phyloP scores from a whole-genome alignment of 92 coral and sea anemone genomes.

The Paramuricea clavata region DNA sequence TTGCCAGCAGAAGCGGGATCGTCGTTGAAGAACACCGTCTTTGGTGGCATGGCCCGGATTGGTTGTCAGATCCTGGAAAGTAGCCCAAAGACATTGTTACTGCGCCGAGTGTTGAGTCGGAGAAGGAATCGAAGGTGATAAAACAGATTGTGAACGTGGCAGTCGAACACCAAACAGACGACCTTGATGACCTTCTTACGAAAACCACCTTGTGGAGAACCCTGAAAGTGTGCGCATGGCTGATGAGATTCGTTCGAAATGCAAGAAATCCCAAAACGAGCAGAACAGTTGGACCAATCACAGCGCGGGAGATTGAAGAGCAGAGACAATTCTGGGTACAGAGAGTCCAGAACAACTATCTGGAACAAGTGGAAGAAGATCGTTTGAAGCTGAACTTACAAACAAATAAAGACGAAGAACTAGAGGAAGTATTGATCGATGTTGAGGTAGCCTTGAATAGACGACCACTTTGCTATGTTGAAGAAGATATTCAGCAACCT shows the following conservation, averaged over 20 bases:
- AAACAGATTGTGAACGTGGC: conserved; percentile 8
- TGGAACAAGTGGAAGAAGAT: background rate
- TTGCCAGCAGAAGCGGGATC: background rate
- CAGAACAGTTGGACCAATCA: background rate
- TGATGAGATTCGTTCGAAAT: background rate
- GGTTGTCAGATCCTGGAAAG: background rate
- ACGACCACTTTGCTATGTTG: too few species aligned
- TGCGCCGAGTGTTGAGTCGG: background rate
- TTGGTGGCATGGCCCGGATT: background rate
- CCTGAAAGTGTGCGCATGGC: background rate
- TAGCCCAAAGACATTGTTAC: conserved; percentile 1
- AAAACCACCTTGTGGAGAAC: too few species aligned
- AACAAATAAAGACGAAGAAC: background rate
- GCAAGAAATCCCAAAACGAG: background rate
- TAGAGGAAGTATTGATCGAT: background rate
- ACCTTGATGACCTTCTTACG: too few species aligned
- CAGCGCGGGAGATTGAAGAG: background rate
- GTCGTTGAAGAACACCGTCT: background rate
- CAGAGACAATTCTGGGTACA: background rate
- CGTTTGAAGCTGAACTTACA: conserved; percentile 6
- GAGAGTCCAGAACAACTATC: background rate
- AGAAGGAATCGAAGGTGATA: background rate
- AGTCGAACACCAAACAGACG: background rate
- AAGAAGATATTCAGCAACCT: too few species aligned
- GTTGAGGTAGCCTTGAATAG: background rate